A percentile compares a stretch with the other conserved stretches of the same genome.
These are phyloP conservation scores for Pherbina coryleti DNA, from an alignment of 2,888 invertebrate species.

Conservation along the genomic window DNA sequence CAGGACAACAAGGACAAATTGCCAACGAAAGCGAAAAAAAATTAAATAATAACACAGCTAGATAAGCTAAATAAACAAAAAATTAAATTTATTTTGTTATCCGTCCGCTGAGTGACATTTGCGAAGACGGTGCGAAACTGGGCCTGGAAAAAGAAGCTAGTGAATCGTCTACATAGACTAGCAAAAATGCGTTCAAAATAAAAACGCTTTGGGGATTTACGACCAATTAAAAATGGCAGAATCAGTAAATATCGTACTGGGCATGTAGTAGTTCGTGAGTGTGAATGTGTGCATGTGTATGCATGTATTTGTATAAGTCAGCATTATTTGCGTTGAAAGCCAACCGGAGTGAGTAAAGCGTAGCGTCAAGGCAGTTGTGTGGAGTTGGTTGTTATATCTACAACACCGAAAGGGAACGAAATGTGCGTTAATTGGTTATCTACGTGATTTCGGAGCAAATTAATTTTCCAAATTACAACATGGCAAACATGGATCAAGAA, in stretches of 20 bases:
- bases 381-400: neutral
- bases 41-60: constrained; percentile 15
- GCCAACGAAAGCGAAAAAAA: constrained; percentile 3
- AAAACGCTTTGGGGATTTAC: constrained; percentile 49
- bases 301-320: constrained; percentile 18
- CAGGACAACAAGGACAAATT: neutral
- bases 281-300: constrained; percentile 38
- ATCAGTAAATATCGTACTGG: constrained; percentile 22
- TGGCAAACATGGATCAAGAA: constrained; percentile 10
- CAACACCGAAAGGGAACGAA: neutral
- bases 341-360: neutral
- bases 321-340: constrained; percentile 3
- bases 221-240: constrained; percentile 51
- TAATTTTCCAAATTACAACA: constrained; percentile 63
- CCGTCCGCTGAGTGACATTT: constrained; percentile 22
- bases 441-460: constrained; percentile 68
- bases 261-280: constrained; percentile 14
- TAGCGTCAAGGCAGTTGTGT: neutral
- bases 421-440: constrained; percentile 63
- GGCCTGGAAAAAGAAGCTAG: neutral
- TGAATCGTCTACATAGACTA: neutral
- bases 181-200: constrained; percentile 1
- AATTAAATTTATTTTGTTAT: constrained; percentile 27
- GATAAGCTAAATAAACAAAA: constrained; percentile 3
- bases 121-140: neutral